These are phyloP conservation scores for Mellivora capensis DNA, from an alignment of 2,113 vertebrate species.

Conservation along the genomic window DNA sequence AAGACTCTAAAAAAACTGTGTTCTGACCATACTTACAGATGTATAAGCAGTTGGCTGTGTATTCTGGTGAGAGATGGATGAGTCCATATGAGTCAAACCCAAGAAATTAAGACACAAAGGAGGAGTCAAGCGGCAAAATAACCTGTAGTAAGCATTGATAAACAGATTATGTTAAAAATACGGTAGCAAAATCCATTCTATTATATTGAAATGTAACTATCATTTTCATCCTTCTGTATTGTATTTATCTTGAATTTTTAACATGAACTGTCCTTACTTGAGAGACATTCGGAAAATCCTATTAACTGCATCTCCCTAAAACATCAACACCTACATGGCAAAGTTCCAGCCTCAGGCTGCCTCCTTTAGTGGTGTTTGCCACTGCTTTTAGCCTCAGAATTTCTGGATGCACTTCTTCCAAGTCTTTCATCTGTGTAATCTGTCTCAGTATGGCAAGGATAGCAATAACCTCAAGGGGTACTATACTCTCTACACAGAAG, in stretches of 20 bases:
- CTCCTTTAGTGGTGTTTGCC: neutral
- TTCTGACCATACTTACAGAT: slow-evolving; percentile 85
- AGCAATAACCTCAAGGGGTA: neutral
- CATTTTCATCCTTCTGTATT: neutral
- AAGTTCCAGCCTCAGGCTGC: neutral
- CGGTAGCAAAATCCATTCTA: slow-evolving; percentile 1
- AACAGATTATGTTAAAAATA: neutral
- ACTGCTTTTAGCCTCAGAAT: neutral
- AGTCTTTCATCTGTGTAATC: neutral
- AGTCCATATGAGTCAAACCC: slow-evolving; percentile 96
- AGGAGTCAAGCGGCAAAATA: slow-evolving; percentile 96
- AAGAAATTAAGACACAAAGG: slow-evolving; percentile 96
- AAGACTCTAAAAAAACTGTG: neutral
- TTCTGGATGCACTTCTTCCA: neutral
- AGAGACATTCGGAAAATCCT: neutral
- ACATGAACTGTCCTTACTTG: neutral
- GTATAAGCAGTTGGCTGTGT: slow-evolving; percentile 93
- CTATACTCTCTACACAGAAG: neutral
- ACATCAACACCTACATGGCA: neutral
- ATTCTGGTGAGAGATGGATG: slow-evolving; percentile 89
- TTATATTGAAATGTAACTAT: neutral
- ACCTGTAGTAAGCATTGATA: slow-evolving; percentile 81
- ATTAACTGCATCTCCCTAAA: neutral
- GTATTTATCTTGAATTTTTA: neutral
- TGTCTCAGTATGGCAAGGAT: neutral